Base-by-base conservation (phyloP, 1,140 invertebrate genomes). In the Scaptomyza montana region DNA sequence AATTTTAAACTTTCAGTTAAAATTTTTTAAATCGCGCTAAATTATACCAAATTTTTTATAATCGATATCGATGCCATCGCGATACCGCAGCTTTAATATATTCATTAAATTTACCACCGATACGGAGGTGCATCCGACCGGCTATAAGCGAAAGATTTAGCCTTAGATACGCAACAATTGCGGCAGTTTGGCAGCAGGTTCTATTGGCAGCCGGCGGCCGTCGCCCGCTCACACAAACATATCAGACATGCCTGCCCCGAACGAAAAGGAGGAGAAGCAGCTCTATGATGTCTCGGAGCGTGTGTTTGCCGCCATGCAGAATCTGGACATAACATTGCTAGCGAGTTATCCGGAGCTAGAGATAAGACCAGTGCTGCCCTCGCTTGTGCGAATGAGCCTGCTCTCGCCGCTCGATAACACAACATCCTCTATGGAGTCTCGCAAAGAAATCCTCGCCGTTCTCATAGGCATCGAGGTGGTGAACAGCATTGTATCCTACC, bases 401-500 rank as follows among this genome's bases (percentile, higher is more conserved):
- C 98, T 98, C 74, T 96, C 96, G 30, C 96, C 97, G 5, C 92
- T 98, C 21, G 98, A 98, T 92, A 95, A 95, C 57, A 97, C 97
- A 0, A 94, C 94, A 77, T 95, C 96, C 45, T 98, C 97, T 92
- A 95, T 95, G 5, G 95, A 96, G 78, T 95, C 95, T 8, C 95
- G 97, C 74, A 98, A 98, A 91, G 95, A 96, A 77, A 97, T 99
- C 50, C 92, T 99, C 0, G 96, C 96, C 10, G 94, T 98, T 33
- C 93, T 99, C 0, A 97, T 97, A 1, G 97, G 97, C 3, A 97
- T 98, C 72, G 98, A 99, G 92, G 94, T 97, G 30, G 98, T 99
- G 0, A 99, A 99, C 92, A 97, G 97, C 49, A 96, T 99, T 56
- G 98, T 99, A 5, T 97, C 97, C 8, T 93, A 99, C 3, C 93